Percentiles rank a stretch among this genome's conserved stretches.
These are phyloP conservation scores for Tyto alba DNA, from an alignment of 2,113 vertebrate species.

Conservation along the genomic window DNA sequence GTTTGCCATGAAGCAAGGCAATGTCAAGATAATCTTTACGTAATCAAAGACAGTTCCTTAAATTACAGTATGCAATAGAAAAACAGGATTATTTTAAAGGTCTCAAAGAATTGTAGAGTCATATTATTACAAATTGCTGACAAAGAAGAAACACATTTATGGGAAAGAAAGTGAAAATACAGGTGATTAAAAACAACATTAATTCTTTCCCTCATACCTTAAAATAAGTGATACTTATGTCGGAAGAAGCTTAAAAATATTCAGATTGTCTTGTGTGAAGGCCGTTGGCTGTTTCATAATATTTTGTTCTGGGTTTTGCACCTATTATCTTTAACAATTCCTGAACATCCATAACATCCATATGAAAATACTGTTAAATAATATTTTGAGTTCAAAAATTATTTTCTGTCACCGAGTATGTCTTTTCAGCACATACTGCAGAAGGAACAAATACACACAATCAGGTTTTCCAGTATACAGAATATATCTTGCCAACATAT, in stretches of 20 bases:
- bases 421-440: background rate
- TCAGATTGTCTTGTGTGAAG: background rate
- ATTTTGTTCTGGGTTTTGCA: slow-evolving; percentile 1
- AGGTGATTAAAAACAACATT: slow-evolving; percentile 6
- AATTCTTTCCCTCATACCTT: background rate
- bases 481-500: background rate
- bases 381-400: slow-evolving; percentile 15
- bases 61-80: background rate
- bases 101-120: background rate
- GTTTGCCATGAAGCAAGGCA: background rate
- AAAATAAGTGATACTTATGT: background rate
- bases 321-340: background rate
- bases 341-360: background rate
- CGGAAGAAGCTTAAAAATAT: background rate
- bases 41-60: background rate
- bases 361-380: slow-evolving; percentile 26
- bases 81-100: background rate
- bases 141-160: background rate
- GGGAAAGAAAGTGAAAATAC: background rate
- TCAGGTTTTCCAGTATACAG: background rate
- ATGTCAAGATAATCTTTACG: slow-evolving; percentile 6
- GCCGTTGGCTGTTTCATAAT: background rate
- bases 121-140: background rate
- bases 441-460: background rate
- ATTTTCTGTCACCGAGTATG: background rate